Percentiles rank a stretch among this genome's conserved stretches.
phyloP scores from a whole-genome alignment of 2,797 vertebrate species.

The Trematomus bernacchii region DNA sequence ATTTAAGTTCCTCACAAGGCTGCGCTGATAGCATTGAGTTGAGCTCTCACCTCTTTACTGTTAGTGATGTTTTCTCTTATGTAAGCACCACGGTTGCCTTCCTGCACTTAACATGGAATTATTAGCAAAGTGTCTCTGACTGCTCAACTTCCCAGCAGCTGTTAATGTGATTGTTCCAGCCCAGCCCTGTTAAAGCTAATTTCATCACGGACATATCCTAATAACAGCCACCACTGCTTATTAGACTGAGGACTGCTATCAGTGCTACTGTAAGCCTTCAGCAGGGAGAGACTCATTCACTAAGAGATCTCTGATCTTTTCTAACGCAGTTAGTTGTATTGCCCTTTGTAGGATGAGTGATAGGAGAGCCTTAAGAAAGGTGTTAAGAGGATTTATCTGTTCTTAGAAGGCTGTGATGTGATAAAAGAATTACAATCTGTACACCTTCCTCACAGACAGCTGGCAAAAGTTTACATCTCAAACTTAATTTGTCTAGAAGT shows the following conservation, averaged over 20 bases:
- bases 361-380: slow-evolving; percentile 66
- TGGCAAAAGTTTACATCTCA: slow-evolving; percentile 55
- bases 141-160: slow-evolving; percentile 52
- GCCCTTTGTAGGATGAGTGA: slow-evolving; percentile 47
- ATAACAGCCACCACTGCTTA: slow-evolving; percentile 46
- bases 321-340: slow-evolving; percentile 72
- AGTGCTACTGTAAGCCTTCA: slow-evolving; percentile 34
- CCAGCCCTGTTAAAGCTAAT: slow-evolving; percentile 61
- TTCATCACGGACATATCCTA: slow-evolving; percentile 54
- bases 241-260: slow-evolving; percentile 47
- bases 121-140: slow-evolving; percentile 53
- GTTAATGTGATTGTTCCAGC: slow-evolving; percentile 61
- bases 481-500: slow-evolving; percentile 64
- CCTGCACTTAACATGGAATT: slow-evolving; percentile 62
- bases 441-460: slow-evolving; percentile 45
- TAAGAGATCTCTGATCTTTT: slow-evolving; percentile 58
- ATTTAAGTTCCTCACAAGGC: background rate
- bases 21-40: background rate
- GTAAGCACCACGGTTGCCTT: slow-evolving; percentile 8
- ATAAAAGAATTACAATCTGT: slow-evolving; percentile 49
- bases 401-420: slow-evolving; percentile 55
- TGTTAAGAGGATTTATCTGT: slow-evolving; percentile 68
- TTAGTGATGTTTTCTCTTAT: slow-evolving; percentile 9
- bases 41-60: slow-evolving; percentile 20
- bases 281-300: slow-evolving; percentile 46